phyloP scores from a whole-genome alignment of 2,797 vertebrate species.

The Mionectes olivaceus region DNA sequence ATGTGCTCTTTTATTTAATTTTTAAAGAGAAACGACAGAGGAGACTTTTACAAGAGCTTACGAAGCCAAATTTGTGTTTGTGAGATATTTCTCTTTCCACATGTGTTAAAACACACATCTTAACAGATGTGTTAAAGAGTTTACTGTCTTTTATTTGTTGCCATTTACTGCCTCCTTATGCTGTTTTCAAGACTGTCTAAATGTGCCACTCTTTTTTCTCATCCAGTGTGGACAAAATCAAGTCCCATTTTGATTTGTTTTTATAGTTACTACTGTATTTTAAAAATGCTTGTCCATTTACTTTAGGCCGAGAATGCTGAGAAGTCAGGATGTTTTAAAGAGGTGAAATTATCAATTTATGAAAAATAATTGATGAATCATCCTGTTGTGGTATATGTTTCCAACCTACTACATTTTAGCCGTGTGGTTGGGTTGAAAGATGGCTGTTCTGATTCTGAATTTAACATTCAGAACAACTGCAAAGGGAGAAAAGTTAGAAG shows the following conservation, averaged over 20 bases:
- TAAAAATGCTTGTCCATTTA: neutral
- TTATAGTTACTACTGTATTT: neutral
- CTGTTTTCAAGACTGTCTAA: neutral
- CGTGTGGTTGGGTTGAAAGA: neutral
- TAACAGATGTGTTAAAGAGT: neutral
- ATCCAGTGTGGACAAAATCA: neutral
- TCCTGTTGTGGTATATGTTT: neutral
- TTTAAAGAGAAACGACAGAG: neutral
- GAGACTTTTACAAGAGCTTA: neutral
- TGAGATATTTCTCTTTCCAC: neutral
- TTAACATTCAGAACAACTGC: neutral
- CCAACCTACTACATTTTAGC: neutral
- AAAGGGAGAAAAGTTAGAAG: neutral
- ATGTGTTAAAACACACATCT: neutral
- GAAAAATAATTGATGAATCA: neutral
- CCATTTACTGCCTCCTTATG: neutral
- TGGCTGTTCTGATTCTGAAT: neutral
- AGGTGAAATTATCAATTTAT: neutral
- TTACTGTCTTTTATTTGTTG: neutral
- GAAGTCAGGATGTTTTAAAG: neutral
- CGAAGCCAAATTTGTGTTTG: neutral
- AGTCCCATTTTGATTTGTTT: neutral
- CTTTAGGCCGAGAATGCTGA: neutral
- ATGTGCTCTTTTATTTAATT: neutral
- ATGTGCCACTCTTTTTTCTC: neutral